Percentiles rank a stretch among this genome's conserved stretches.
Evolutionary conservation across 1,140 invertebrate genomes (phyloP).

Genomic region (Arion vulgaris): DNA sequence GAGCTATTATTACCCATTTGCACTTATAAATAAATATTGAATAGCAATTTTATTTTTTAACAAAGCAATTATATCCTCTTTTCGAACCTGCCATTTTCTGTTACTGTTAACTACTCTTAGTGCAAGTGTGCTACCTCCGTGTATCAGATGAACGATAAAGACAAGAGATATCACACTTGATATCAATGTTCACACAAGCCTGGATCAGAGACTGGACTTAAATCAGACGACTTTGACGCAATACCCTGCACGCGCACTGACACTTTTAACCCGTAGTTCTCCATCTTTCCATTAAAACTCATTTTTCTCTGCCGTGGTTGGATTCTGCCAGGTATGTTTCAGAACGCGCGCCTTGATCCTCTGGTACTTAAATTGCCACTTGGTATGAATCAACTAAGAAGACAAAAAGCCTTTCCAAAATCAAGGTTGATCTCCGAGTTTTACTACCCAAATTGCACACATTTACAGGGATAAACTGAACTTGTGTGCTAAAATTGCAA

Average conservation of each 20-base stretch:
- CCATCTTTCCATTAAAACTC: background rate
- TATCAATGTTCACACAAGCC: background rate
- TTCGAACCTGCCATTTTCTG: too few relatives aligned
- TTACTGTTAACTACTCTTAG: too few relatives aligned
- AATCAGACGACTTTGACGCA: background rate
- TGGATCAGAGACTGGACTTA: background rate
- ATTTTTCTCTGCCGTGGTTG: background rate
- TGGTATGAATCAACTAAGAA: background rate
- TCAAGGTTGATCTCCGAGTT: background rate
- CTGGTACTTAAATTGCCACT: slow-evolving; percentile 1
- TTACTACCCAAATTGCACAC: background rate
- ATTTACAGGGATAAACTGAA: background rate
- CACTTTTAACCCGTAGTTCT: background rate
- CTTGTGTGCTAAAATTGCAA: background rate
- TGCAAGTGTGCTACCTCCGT: too few relatives aligned
- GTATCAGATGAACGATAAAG: background rate
- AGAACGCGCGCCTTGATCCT: background rate
- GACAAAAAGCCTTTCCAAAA: background rate
- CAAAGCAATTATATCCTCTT: too few relatives aligned
- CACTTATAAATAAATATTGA: too few relatives aligned
- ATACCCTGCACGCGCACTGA: background rate
- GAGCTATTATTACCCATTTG: too few relatives aligned
- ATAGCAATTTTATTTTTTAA: too few relatives aligned
- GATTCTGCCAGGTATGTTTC: background rate
- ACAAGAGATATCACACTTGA: background rate